Evolutionary conservation across 1,140 invertebrate species (phyloP).

Genomic region (Danaus melanippus): DNA sequence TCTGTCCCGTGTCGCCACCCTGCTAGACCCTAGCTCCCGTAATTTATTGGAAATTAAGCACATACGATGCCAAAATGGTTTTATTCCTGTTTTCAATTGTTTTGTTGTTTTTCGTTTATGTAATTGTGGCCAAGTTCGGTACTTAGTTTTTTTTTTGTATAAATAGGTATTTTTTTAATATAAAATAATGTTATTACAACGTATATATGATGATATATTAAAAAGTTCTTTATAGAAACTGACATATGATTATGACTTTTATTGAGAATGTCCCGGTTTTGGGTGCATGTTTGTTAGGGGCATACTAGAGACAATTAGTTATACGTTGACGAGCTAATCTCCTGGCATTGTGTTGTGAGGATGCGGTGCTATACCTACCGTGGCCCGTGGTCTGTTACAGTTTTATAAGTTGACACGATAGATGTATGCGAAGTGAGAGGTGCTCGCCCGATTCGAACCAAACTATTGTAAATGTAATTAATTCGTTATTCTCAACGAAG

Average conservation of each 20-base stretch:
- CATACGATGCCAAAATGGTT: constrained; percentile 70
- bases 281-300: constrained; percentile 13
- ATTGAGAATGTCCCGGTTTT: constrained; percentile 35
- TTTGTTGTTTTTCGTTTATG: constrained; percentile 70
- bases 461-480: constrained; percentile 50
- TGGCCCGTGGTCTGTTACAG: too few relatives aligned
- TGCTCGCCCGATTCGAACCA: constrained; percentile 37
- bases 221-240: constrained; percentile 64
- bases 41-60: constrained; percentile 65
- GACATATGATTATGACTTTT: constrained; percentile 54
- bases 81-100: constrained; percentile 70
- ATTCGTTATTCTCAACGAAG: constrained; percentile 52
- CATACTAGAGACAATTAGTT: constrained; percentile 18
- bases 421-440: constrained; percentile 10
- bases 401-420: too few relatives aligned
- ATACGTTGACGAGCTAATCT: constrained; percentile 6
- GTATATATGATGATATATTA: constrained; percentile 65
- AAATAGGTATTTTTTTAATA: constrained; percentile 67
- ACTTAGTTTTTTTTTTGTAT: constrained; percentile 61
- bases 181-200: constrained; percentile 66
- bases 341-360: constrained; percentile 8
- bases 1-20: constrained; percentile 20
- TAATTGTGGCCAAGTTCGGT: constrained; percentile 68
- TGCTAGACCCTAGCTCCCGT: constrained; percentile 37
- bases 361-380: neutral